A percentile compares a stretch with the other conserved stretches of the same genome.
phyloP scores from a whole-genome alignment of 2,888 invertebrate species.

The Drymonia ruficornis region DNA sequence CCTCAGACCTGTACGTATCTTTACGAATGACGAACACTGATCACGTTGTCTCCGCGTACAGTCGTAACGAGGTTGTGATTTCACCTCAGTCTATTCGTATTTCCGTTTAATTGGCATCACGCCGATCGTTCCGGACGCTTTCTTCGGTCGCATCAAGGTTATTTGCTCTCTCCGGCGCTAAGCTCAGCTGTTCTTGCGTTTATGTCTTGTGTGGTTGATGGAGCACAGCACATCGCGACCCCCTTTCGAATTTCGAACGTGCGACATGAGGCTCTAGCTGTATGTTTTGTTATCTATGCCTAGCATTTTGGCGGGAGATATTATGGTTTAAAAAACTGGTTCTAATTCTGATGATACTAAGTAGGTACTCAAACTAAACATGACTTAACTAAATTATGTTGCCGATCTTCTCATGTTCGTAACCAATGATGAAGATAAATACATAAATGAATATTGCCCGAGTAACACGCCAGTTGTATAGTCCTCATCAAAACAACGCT shows the following conservation, averaged over 20 bases:
- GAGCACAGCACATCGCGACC: conserved; percentile 43
- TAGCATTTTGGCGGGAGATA: neutral
- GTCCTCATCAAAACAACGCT: too few species aligned
- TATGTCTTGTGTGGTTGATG: conserved; percentile 47
- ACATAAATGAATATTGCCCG: too few species aligned
- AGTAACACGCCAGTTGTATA: too few species aligned
- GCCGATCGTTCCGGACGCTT: conserved; percentile 68
- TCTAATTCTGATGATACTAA: too few species aligned
- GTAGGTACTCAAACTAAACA: too few species aligned
- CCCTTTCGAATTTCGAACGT: conserved; percentile 58
- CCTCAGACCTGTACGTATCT: conserved; percentile 6
- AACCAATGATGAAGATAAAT: too few species aligned
- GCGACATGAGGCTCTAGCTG: conserved; percentile 11
- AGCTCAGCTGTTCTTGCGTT: conserved; percentile 31
- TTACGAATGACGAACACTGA: conserved; percentile 26
- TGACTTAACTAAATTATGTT: too few species aligned
- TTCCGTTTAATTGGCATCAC: conserved; percentile 63
- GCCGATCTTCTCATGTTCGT: too few species aligned
- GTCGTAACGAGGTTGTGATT: conserved; percentile 45
- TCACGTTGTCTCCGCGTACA: conserved; percentile 28
- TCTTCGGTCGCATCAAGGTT: conserved; percentile 75
- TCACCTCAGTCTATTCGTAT: conserved; percentile 61
- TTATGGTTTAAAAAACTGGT: neutral
- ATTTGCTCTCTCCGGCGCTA: conserved; percentile 65
- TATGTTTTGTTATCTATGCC: conserved; percentile 12